Evolutionary conservation across 2,888 invertebrate genomes (phyloP).

Genomic region (Drosophila bunnanda): DNA sequence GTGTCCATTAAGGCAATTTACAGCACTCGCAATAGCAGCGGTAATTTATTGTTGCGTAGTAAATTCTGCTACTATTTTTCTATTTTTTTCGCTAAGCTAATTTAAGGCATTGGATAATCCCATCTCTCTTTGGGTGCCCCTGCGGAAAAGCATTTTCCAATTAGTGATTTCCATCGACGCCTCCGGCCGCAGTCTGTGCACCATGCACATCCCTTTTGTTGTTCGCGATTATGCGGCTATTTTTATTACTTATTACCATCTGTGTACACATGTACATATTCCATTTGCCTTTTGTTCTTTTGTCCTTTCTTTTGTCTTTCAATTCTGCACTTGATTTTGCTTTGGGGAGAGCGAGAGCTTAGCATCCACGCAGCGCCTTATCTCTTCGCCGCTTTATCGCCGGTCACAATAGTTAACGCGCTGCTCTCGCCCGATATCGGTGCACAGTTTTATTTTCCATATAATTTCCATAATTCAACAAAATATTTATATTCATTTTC

Average conservation of each 20-base stretch:
- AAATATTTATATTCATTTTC: conserved; percentile 15
- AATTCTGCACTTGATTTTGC: conserved; percentile 63
- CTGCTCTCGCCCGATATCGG: conserved; percentile 6
- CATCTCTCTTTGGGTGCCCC: conserved; percentile 18
- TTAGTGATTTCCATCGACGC: conserved; percentile 60
- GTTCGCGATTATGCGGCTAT: conserved; percentile 57
- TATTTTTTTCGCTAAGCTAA: conserved; percentile 28
- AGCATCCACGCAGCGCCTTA: conserved; percentile 37
- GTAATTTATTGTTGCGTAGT: conserved; percentile 36
- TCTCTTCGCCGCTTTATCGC: conserved; percentile 2
- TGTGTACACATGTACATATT: conserved; percentile 23
- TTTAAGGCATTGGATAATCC: conserved; percentile 64
- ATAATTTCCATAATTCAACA: background rate
- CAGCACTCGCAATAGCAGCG: conserved; percentile 16
- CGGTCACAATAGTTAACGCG: conserved; percentile 2
- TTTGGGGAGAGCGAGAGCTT: conserved; percentile 10
- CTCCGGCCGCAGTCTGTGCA: conserved; percentile 25
- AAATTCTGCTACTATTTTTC: conserved; percentile 34
- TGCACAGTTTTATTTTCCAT: conserved; percentile 7
- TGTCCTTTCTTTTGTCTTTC: conserved; percentile 38
- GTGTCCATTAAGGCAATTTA: conserved; percentile 65
- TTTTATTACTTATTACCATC: conserved; percentile 63
- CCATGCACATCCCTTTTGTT: conserved; percentile 27
- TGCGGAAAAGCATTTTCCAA: conserved; percentile 56
- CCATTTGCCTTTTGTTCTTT: conserved; percentile 24